A percentile compares a stretch with the other conserved stretches of the same genome.
Evolutionary conservation across 2,888 invertebrate genomes (phyloP).

Genomic region (Dioctria linearis): DNA sequence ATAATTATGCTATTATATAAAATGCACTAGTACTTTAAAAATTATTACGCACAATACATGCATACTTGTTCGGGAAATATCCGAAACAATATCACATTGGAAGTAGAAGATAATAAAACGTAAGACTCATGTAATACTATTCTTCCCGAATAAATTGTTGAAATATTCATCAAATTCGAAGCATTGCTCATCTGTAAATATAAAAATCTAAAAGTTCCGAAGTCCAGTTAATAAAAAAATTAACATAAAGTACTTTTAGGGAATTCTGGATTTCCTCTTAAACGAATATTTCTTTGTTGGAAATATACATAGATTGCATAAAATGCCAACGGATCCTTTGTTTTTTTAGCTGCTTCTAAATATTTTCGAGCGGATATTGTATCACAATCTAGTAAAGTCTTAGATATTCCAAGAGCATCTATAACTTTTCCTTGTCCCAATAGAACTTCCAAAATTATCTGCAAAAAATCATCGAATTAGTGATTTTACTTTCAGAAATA

Average conservation of each 20-base stretch:
- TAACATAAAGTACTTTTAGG: conserved; percentile 72
- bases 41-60: not conserved
- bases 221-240: not conserved
- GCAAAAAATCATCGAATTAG: conserved; percentile 50
- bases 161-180: conserved; percentile 68
- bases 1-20: not conserved
- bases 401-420: conserved; percentile 74
- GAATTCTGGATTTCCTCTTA: conserved; percentile 74
- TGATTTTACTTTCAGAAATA: no score
- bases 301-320: conserved; percentile 81
- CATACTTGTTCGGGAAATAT: not conserved
- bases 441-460: conserved; percentile 94
- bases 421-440: conserved; percentile 89
- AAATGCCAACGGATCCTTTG: conserved; percentile 77
- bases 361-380: conserved; percentile 84
- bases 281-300: conserved; percentile 74
- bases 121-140: not conserved
- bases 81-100: conserved; percentile 24
- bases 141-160: conserved; percentile 62
- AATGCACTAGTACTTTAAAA: not conserved
- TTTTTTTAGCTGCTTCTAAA: conserved; percentile 83
- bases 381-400: conserved; percentile 69
- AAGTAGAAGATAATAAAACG: not conserved
- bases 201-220: not conserved
- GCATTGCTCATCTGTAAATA: conserved; percentile 66